Conservation (phyloP, 2,113 vertebrate genomes). For the Jacana jacana region DNA sequence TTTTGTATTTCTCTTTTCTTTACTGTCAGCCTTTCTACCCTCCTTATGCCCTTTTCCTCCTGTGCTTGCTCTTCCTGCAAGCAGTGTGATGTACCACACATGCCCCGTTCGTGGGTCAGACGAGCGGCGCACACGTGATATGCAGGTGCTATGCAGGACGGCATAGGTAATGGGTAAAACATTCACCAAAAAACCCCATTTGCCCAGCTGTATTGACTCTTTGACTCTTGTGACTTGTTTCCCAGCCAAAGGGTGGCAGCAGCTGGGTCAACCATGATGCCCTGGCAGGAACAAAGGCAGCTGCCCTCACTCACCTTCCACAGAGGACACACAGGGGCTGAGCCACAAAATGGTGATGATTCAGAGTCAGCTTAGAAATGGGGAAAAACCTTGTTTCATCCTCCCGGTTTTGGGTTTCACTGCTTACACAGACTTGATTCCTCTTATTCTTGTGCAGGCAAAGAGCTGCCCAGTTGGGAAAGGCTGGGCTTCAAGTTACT, state of each 20-base stretch:
- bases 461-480: not conserved
- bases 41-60: not conserved
- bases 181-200: fast-evolving
- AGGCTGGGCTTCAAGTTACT: not conserved
- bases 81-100: too few species aligned
- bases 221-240: not conserved
- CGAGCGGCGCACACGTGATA: not conserved
- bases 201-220: not conserved
- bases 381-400: fast-evolving
- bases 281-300: not conserved
- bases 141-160: not conserved
- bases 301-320: not conserved
- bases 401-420: not conserved
- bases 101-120: not conserved
- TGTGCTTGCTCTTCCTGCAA: not conserved
- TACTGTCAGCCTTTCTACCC: not conserved
- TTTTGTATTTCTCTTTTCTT: not conserved
- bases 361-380: not conserved
- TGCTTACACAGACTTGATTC: not conserved
- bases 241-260: not conserved
- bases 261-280: not conserved
- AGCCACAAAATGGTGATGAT: not conserved
- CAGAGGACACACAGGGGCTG: fast-evolving
- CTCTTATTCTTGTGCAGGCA: not conserved
- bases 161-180: not conserved